Evolutionary conservation across 2,888 invertebrate genomes (phyloP).

Genomic region (Ceriagrion tenellum): DNA sequence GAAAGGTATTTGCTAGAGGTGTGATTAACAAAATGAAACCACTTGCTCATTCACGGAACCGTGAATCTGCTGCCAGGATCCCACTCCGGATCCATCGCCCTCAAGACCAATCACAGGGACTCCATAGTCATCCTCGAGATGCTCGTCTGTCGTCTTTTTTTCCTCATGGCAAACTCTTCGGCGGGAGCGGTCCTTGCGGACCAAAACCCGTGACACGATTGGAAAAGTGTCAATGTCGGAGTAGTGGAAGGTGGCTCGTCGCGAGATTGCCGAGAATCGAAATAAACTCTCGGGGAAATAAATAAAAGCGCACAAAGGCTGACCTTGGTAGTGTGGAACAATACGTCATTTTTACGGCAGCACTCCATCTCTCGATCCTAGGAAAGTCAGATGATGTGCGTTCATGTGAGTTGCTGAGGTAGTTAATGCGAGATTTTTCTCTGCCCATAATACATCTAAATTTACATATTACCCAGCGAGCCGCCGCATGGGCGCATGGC

Average conservation of each 20-base stretch:
- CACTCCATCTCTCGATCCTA: not conserved
- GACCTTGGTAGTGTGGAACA: constrained; percentile 52
- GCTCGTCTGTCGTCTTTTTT: not conserved
- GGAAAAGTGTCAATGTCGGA: constrained; percentile 52
- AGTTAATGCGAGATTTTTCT: no score
- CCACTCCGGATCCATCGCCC: not conserved
- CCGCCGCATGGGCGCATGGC: no score
- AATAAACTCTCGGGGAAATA: constrained; percentile 34
- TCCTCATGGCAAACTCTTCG: not conserved
- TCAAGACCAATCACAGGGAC: not conserved
- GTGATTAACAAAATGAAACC: not conserved
- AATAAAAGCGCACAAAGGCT: not conserved
- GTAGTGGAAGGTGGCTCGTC: not conserved
- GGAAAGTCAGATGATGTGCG: not conserved
- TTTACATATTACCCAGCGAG: no score
- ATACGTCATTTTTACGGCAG: constrained; percentile 5
- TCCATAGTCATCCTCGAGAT: not conserved
- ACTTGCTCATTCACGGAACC: not conserved
- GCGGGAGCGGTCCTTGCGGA: constrained; percentile 20
- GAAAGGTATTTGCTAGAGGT: not conserved
- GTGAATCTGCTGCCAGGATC: not conserved
- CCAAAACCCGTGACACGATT: constrained; percentile 46
- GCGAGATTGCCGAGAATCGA: not conserved
- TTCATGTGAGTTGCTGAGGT: not conserved
- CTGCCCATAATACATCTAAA: no score